These are phyloP conservation scores for Graphium colonna DNA, from an alignment of 2,888 invertebrate genomes.

Conservation along the genomic window DNA sequence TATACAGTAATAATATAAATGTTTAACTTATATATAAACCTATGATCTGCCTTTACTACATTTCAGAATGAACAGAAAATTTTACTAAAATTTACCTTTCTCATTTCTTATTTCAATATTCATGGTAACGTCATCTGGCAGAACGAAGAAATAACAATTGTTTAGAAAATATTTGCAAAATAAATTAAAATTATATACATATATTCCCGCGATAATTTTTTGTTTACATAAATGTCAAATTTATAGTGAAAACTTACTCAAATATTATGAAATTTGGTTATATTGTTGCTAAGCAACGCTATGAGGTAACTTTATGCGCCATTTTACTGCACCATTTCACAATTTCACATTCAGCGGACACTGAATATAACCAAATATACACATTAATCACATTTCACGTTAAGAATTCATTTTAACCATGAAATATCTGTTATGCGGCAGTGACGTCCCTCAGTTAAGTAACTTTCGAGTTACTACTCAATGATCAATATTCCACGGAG, in stretches of 20 bases:
- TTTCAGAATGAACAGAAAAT: no score
- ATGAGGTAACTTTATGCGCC: constrained; percentile 47
- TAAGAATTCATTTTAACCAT: background rate
- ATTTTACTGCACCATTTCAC: constrained; percentile 52
- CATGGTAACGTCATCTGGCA: no score
- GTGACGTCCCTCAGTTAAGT: background rate
- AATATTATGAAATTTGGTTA: constrained; percentile 19
- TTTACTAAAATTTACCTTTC: no score
- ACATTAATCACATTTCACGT: background rate
- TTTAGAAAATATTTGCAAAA: background rate
- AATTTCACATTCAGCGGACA: background rate
- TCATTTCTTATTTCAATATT: no score
- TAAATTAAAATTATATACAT: background rate
- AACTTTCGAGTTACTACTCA: constrained; percentile 29
- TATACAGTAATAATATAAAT: no score
- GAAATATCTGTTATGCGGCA: background rate
- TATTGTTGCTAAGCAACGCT: constrained; percentile 63
- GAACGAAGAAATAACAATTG: no score
- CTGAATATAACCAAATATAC: background rate
- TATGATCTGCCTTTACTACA: no score
- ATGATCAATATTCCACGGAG: constrained; percentile 48
- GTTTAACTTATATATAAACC: no score
- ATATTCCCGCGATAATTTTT: background rate
- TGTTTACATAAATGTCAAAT: background rate
- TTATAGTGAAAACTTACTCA: constrained; percentile 22